phyloP scores from a whole-genome alignment of 2,888 invertebrate genomes.

The Hypolimnas misippus region DNA sequence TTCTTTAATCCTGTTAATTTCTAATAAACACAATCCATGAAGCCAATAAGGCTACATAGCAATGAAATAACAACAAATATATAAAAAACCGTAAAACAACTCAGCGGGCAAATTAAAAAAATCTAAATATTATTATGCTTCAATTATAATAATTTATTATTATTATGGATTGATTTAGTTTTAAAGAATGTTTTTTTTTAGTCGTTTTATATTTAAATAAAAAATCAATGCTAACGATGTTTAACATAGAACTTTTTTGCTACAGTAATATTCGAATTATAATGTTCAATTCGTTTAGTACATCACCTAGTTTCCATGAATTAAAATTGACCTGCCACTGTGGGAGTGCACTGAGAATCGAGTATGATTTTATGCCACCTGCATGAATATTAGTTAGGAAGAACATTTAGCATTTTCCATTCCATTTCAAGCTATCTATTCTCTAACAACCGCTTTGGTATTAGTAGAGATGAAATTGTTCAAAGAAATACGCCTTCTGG shows the following conservation, averaged over 20 bases:
- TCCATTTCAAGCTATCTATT: constrained; percentile 3
- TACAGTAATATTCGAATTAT: background rate
- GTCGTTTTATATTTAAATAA: too few relatives aligned
- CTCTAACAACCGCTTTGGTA: background rate
- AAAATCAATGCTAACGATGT: too few relatives aligned
- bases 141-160: too few relatives aligned
- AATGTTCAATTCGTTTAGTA: background rate
- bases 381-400: constrained; percentile 11
- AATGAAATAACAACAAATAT: too few relatives aligned
- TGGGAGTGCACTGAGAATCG: background rate
- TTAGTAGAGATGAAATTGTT: constrained; percentile 9
- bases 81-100: too few relatives aligned
- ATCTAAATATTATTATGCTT: too few relatives aligned
- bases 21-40: too few relatives aligned
- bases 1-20: too few relatives aligned
- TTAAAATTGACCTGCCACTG: background rate
- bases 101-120: too few relatives aligned
- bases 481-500: background rate
- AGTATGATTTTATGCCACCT: background rate
- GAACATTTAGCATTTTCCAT: constrained; percentile 9
- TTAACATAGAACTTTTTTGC: background rate
- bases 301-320: background rate
- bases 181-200: too few relatives aligned
- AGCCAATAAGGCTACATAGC: too few relatives aligned
- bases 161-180: too few relatives aligned